phyloP scores from a whole-genome alignment of 2,797 vertebrate species.

The Poecilia gillii region DNA sequence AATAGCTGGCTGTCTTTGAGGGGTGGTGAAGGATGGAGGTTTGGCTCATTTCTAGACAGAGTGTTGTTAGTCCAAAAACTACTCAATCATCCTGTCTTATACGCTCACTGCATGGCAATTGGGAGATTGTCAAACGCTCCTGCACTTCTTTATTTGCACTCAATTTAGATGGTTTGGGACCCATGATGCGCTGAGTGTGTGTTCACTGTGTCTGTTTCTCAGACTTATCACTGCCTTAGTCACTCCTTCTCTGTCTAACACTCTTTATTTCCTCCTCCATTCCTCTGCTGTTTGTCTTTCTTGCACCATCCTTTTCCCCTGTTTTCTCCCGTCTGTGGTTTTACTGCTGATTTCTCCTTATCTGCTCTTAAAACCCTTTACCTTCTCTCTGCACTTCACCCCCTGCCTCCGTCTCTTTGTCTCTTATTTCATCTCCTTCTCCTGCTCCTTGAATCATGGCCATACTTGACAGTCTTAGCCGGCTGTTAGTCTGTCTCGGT shows the following conservation, averaged over 20 bases:
- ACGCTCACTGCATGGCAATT: constrained; percentile 67
- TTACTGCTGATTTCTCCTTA: constrained; percentile 27
- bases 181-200: constrained; percentile 32
- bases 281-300: constrained; percentile 36
- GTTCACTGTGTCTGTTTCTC: constrained; percentile 37
- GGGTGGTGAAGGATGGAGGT: constrained; percentile 63
- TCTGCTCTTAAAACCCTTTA: constrained; percentile 37
- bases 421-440: constrained; percentile 42
- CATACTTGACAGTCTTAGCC: constrained; percentile 41
- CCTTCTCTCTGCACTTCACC: constrained; percentile 30
- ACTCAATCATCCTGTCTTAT: constrained; percentile 73
- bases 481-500: constrained; percentile 45
- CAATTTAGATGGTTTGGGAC: constrained; percentile 61
- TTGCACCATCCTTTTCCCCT: constrained; percentile 13
- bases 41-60: constrained; percentile 58
- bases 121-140: constrained; percentile 60
- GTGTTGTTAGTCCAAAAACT: constrained; percentile 69
- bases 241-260: constrained; percentile 34
- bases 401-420: constrained; percentile 23
- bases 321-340: constrained; percentile 33
- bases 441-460: constrained; percentile 46
- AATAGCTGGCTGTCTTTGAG: constrained; percentile 68
- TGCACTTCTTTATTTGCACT: constrained; percentile 66
- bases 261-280: constrained; percentile 22
- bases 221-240: constrained; percentile 42